phyloP scores from a whole-genome alignment of 2,888 invertebrate species.

The Nomada ruficornis region DNA sequence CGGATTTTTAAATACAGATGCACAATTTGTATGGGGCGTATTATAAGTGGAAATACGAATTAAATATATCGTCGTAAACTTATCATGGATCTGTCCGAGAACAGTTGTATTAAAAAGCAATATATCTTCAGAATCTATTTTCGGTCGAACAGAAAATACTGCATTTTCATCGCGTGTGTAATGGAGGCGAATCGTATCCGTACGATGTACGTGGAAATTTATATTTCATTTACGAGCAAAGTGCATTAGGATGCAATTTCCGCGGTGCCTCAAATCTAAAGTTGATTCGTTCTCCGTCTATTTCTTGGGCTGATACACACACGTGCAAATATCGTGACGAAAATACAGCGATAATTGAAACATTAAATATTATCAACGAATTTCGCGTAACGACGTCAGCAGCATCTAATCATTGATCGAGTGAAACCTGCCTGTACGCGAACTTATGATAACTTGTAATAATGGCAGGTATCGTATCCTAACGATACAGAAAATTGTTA shows the following conservation, averaged over 20 bases:
- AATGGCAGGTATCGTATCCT: no score
- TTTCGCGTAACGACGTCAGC: conserved; percentile 2
- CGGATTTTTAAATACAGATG: no score
- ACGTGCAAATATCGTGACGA: neutral
- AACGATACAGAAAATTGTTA: neutral
- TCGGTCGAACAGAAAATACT: neutral
- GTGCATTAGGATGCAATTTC: conserved; percentile 16
- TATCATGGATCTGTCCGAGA: no score
- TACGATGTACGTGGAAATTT: conserved; percentile 10
- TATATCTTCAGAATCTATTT: neutral
- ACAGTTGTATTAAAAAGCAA: no score
- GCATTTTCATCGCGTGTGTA: neutral
- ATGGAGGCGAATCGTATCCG: neutral
- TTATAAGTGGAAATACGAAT: no score
- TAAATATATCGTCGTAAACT: no score
- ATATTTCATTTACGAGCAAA: conserved; percentile 11
- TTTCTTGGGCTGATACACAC: neutral
- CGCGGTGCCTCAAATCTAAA: neutral
- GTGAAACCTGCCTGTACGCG: neutral
- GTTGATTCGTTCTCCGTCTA: conserved; percentile 16
- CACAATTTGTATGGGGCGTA: no score
- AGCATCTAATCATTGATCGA: conserved; percentile 16
- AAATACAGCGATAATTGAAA: neutral
- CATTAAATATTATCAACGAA: neutral
- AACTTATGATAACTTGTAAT: neutral